Evolutionary conservation across 2,113 vertebrate species (phyloP), one percentile per base, ranked within the genome.

Genomic region (Paratilapia polleni): DNA sequence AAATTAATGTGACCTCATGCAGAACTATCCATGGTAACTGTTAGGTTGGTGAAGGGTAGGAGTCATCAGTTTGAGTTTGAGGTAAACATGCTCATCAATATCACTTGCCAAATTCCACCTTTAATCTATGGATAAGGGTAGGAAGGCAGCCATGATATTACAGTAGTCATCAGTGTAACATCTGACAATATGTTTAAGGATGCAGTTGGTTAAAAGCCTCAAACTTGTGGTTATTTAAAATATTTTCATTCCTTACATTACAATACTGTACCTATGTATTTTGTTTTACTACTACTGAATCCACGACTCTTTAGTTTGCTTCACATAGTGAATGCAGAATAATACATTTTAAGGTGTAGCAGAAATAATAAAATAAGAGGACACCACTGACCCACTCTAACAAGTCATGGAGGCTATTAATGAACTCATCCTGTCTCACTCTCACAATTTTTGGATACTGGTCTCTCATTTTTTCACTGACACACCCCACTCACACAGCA

Each of bases 401-500:
- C 15, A 59, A 77, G 62, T 34, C 4, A 61, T 20, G 57, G 20
- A 70, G 43, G 38, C 14, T 62, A 17, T 20, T 22, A 28, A 14
- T 83, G 73, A 77, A 60, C 43, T 36, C 63, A 57, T 41, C 31
- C 57, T 43, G 49, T 28, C 20, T 79, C 47, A 74, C 17, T 26
- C 36, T 74, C 28, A 43, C 22, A 31, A 8, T 61, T 52, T 73
- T 28, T 73, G 26, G 47, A 73, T 73, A 54, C 26, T 73, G 20
- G 8, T 59, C 9, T 62, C 47, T 63, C 49, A 58, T 74, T 62
- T 73, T 80, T 56, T 82, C 81, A 81, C 89, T 58, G 36, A 38
- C 61, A 47, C 66, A 56, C 62, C 36, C 85, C 1, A 54, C 73
- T 63, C 64, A 86, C 77, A 28, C 59, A 77, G 31, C 83, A 78